Evolutionary conservation across 2,888 invertebrate genomes (phyloP).

Genomic region (Toxonevra muliebris): DNA sequence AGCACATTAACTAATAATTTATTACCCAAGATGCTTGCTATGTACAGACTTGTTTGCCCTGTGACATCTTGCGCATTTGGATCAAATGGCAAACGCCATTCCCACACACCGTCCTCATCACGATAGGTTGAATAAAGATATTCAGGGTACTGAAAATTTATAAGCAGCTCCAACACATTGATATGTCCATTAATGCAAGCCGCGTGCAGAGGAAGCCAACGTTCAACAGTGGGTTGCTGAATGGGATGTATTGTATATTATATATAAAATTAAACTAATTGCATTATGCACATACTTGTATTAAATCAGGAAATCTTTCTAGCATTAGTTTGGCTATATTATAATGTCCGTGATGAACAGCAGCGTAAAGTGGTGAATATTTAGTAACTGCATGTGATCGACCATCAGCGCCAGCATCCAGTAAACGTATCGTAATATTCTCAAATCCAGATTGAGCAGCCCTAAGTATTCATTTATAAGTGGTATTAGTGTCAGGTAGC

Average conservation of each 20-base stretch:
- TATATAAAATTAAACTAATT: background rate
- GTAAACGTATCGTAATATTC: slow-evolving; percentile 78
- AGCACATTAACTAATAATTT: slow-evolving; percentile 79
- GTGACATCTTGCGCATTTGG: slow-evolving; percentile 90
- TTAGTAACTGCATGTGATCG: slow-evolving; percentile 89
- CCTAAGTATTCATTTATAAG: slow-evolving; percentile 64
- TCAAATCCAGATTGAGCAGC: slow-evolving; percentile 87
- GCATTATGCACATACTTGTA: slow-evolving; percentile 69
- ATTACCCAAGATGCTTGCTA: slow-evolving; percentile 87
- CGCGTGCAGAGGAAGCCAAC: slow-evolving; percentile 92
- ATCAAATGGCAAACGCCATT: slow-evolving; percentile 90
- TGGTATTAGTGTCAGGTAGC: too few relatives aligned
- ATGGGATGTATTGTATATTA: slow-evolving; percentile 37
- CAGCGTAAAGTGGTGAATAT: slow-evolving; percentile 92
- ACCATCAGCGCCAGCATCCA: slow-evolving; percentile 87
- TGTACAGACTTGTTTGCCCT: slow-evolving; percentile 89
- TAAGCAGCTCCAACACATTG: slow-evolving; percentile 78
- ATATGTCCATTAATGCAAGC: slow-evolving; percentile 90
- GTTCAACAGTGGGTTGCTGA: slow-evolving; percentile 87
- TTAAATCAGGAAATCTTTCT: slow-evolving; percentile 83
- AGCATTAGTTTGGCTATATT: slow-evolving; percentile 81
- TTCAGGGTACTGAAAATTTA: slow-evolving; percentile 84
- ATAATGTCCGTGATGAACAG: slow-evolving; percentile 84
- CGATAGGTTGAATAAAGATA: slow-evolving; percentile 73
- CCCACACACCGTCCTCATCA: slow-evolving; percentile 78